Base-by-base conservation (phyloP, 2,797 vertebrate species). In the Poeciliopsis gracilis region DNA sequence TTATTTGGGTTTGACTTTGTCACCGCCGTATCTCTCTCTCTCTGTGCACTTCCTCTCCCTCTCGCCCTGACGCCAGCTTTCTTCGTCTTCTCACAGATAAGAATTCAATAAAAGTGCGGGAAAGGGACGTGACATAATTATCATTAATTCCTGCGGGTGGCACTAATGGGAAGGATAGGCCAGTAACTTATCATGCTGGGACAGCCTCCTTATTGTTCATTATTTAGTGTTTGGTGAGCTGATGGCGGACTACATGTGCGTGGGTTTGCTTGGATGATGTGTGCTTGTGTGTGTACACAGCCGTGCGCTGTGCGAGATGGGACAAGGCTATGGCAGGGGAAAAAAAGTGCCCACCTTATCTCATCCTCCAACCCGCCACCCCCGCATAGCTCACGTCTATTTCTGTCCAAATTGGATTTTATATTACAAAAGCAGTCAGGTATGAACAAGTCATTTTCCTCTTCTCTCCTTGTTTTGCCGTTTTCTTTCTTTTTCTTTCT, bases 181-280 rank as follows among this genome's bases (percentile, higher is more conserved):
- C 88, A 95, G 96, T 94, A 94, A 95, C 98, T 98, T 98, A 97
- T 98, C 97, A 95, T 84, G 91, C 84, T 75, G 79, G 96, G 96
- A 96, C 97, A 97, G 96, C 96, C 95, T 95, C 95, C 85, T 93
- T 94, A 82, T 96, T 95, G 96, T 96, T 98, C 97, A 97, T 98
- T 98, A 97, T 97, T 97, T 97, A 96, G 96, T 98, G 97, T 99
- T 99, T 99, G 98, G 97, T 90, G 91, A 97, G 96, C 96, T 96
- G 97, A 97, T 96, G 96, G 87, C 78, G 43, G 84, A 86, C 88
- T 88, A 36, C 23, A 88, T 75, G 83, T 84, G 87, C 38, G 82
- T 83, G n/a, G 51, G 69, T 72, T 15, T 46, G 83, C 67, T 11
- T 41, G 80, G 80, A 84, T 57, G 13, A 47, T 57, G 80, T 80